Evolutionary conservation across 2,113 vertebrate genomes (phyloP), one percentile per base, ranked within the genome.

Genomic region (Anarhynchus alexandrinus): DNA sequence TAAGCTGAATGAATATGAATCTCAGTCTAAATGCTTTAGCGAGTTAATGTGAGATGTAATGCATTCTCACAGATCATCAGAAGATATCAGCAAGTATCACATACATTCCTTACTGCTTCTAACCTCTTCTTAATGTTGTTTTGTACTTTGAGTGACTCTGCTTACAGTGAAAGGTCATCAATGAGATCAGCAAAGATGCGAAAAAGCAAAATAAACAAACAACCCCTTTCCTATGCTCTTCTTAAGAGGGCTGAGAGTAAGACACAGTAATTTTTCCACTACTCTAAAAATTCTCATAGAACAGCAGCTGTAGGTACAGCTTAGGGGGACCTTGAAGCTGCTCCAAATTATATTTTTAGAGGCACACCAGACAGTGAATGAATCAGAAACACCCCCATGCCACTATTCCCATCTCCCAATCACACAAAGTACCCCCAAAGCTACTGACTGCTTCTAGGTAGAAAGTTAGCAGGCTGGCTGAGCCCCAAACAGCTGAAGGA

Each of bases 281-380:
- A 20, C 15, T 42, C 6, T 47, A 26, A 76, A 67, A 86, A 12
- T 12, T 64, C 11, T 64, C 29, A 29, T 32, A 36, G 29, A 69
- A 10, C 54, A 73, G 3, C 14, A 57, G 9, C 15, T 54, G 7
- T 15, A 79, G 9, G 2, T 43, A 27, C 4, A 52, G 11, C n/a
- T 82, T 43, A 57, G 40, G 54, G 14, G 7, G 2, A 66, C 14
- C 12, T 15, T 21, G 34, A 82, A 27, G 11, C 4, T 77, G 5
- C 15, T 65, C 20, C 21, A 82, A 20, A 45, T 5, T 1, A 14
- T 59, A 38, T 36, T 86, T 85, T 54, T 34, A 69, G 40, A 77
- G 21, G 2, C 9, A 70, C 2, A 1, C 1, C 23, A 73, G 15
- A 12, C 0, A 93, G 6, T 2, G 5, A 77, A 65, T 36, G 6